Percentiles rank a stretch among this genome's conserved stretches.
These are phyloP conservation scores for Knipowitschia caucasica DNA, from an alignment of 2,797 vertebrate genomes.

Conservation along the genomic window DNA sequence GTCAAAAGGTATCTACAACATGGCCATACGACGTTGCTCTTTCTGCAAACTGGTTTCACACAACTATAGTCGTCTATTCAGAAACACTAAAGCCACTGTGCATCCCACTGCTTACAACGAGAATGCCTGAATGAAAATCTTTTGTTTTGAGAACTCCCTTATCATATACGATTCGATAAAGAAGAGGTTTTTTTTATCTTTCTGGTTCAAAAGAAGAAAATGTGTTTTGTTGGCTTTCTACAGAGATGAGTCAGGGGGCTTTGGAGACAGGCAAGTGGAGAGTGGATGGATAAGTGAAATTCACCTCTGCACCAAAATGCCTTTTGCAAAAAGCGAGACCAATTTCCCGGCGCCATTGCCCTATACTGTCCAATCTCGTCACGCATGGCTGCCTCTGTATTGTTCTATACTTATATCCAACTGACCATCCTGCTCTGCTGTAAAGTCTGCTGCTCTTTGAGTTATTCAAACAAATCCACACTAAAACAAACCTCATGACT, in stretches of 20 bases:
- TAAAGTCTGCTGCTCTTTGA: neutral
- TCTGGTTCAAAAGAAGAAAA: constrained; percentile 27
- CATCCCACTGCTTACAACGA: neutral
- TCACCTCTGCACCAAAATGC: constrained; percentile 51
- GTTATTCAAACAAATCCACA: neutral
- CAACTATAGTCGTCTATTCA: too few relatives aligned
- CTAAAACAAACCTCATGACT: neutral
- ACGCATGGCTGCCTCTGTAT: constrained; percentile 39
- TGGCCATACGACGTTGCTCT: too few relatives aligned
- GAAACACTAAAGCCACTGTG: neutral
- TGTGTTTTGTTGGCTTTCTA: constrained; percentile 37
- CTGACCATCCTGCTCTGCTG: constrained; percentile 8
- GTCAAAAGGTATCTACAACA: too few relatives aligned
- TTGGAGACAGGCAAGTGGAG: constrained; percentile 29
- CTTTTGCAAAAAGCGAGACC: constrained; percentile 53
- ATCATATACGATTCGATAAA: constrained; percentile 3
- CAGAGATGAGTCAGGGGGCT: constrained; percentile 35
- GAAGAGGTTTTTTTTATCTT: constrained; percentile 7
- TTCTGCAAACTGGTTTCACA: too few relatives aligned
- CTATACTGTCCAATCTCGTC: constrained; percentile 40
- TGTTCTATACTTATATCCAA: constrained; percentile 31
- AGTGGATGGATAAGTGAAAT: constrained; percentile 66
- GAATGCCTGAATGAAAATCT: neutral
- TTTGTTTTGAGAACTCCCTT: constrained; percentile 7
- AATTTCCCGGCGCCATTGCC: constrained; percentile 57